Evolutionary conservation across 1,140 invertebrate species (phyloP).

Genomic region (Bombus soroeensis): DNA sequence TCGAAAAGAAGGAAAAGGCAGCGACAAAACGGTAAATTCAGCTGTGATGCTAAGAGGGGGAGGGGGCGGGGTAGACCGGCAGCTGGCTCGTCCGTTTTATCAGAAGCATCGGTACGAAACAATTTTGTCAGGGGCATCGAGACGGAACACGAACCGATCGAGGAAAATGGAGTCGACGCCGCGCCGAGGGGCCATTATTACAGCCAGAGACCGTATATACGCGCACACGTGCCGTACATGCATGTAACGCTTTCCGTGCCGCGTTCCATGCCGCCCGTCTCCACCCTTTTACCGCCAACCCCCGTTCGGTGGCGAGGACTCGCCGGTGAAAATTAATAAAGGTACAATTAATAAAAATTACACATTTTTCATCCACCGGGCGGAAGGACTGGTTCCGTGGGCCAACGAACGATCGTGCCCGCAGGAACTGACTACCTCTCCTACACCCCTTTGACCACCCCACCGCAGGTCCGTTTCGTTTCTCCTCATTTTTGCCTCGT

Average conservation of each 20-base stretch:
- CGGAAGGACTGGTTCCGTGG: slow-evolving; percentile 21
- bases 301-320: slow-evolving; percentile 11
- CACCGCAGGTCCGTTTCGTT: background rate
- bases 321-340: slow-evolving; percentile 75
- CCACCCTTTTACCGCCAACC: background rate
- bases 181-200: slow-evolving; percentile 24
- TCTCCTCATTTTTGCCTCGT: slow-evolving; percentile 24
- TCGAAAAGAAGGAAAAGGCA: background rate
- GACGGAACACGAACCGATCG: slow-evolving; percentile 30
- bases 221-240: slow-evolving; percentile 14
- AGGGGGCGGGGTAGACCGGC: background rate
- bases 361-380: slow-evolving; percentile 76
- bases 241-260: slow-evolving; percentile 18
- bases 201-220: background rate
- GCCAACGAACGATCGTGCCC: slow-evolving; percentile 17
- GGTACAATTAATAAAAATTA: slow-evolving; percentile 79
- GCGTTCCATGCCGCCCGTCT: background rate
- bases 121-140: slow-evolving; percentile 33
- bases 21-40: background rate
- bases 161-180: slow-evolving; percentile 32
- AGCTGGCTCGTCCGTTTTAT: background rate
- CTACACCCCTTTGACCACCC: slow-evolving; percentile 4
- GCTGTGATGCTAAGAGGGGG: background rate
- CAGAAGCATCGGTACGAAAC: slow-evolving; percentile 30
- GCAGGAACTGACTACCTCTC: slow-evolving; percentile 4